Conservation (phyloP, 2,113 vertebrate species). For the Gavialis gangeticus region DNA sequence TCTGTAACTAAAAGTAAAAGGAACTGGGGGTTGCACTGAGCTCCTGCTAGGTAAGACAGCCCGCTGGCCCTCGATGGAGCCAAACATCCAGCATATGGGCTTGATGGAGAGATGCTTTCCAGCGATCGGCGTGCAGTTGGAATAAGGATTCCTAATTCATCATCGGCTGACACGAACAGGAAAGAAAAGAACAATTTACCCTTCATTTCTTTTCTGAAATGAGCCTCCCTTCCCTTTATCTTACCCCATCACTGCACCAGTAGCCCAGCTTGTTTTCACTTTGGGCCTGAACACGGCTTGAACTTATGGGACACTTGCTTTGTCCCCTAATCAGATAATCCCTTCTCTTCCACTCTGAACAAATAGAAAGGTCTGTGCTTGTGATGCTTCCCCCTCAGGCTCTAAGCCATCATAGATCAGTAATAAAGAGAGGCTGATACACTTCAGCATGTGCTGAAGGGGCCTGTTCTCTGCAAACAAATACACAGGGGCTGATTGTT, state of each 20-base stretch:
- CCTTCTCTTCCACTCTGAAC: constrained; percentile 25
- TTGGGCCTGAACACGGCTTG: constrained; percentile 54
- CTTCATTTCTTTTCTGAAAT: constrained; percentile 63
- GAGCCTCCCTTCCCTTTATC: constrained; percentile 72
- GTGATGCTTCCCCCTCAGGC: constrained; percentile 8
- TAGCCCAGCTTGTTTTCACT: constrained; percentile 78
- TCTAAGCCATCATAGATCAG: constrained; percentile 5
- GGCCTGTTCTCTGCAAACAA: constrained; percentile 50
- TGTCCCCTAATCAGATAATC: constrained; percentile 24
- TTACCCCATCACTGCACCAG: constrained; percentile 65
- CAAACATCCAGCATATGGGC: background rate
- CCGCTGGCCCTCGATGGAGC: accelerated
- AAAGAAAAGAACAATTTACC: constrained; percentile 69
- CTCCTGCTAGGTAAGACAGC: background rate
- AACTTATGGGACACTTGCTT: constrained; percentile 50
- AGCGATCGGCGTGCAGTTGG: background rate
- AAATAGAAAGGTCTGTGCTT: constrained; percentile 21
- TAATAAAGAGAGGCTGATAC: constrained; percentile 42
- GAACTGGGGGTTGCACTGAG: background rate
- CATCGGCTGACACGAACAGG: constrained; percentile 57
- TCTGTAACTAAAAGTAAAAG: background rate
- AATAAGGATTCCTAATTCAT: constrained; percentile 75
- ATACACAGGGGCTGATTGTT: background rate
- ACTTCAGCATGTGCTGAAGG: constrained; percentile 26
- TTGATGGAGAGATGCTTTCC: background rate